Evolutionary conservation across 1,140 invertebrate species (phyloP).

Genomic region (Galleria mellonella): DNA sequence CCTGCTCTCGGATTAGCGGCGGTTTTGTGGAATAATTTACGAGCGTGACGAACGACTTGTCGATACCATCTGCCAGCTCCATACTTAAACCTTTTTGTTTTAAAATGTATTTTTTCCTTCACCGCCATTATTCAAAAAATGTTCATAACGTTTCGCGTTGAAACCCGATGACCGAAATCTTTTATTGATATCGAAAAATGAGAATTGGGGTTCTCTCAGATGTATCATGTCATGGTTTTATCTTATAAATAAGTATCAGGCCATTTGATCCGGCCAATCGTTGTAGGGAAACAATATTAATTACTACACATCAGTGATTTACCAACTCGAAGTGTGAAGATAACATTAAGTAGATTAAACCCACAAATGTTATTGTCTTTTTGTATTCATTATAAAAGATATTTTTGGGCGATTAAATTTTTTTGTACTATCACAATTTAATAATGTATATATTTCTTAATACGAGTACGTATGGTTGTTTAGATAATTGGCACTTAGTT

Average conservation of each 20-base stretch:
- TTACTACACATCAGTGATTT: conserved; percentile 21
- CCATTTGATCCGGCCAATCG: conserved; percentile 29
- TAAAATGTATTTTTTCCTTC: conserved; percentile 48
- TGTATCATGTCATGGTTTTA: conserved; percentile 39
- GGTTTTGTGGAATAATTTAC: conserved; percentile 69
- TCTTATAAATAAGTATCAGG: conserved; percentile 28
- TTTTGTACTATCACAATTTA: too few relatives aligned
- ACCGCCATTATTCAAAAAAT: conserved; percentile 69
- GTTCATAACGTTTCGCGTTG: conserved; percentile 58
- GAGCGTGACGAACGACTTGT: conserved; percentile 63
- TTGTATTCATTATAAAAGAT: too few relatives aligned
- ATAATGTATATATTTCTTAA: too few relatives aligned
- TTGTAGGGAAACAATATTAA: conserved; percentile 30
- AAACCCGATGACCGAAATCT: conserved; percentile 48
- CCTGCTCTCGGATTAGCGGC: conserved; percentile 57
- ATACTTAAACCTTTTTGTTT: conserved; percentile 69
- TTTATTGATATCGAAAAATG: conserved; percentile 66
- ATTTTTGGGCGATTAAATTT: too few relatives aligned
- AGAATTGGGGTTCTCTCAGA: conserved; percentile 51
- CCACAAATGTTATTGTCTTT: too few relatives aligned
- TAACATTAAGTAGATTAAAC: conserved; percentile 2
- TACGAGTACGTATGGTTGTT: too few relatives aligned
- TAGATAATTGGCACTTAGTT: too few relatives aligned
- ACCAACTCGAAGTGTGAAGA: conserved; percentile 16
- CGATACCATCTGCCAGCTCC: conserved; percentile 63